Evolutionary conservation across 2,888 invertebrate species (phyloP).

Genomic region (Argynnis bischoffii): DNA sequence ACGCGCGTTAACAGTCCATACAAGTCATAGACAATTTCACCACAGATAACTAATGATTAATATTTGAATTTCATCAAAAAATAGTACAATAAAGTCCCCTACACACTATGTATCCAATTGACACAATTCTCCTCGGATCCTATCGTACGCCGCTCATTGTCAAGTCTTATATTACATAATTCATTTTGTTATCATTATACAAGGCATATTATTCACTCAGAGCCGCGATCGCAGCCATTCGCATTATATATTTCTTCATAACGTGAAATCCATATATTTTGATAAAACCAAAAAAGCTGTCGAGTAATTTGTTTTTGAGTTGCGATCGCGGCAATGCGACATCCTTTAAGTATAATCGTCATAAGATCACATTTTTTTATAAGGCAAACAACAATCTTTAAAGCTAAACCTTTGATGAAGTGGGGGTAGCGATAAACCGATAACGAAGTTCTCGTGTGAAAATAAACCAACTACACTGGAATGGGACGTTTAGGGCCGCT

Average conservation of each 20-base stretch:
- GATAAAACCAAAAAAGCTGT: too few species aligned
- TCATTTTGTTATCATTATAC: conserved; percentile 78
- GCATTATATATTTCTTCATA: background rate
- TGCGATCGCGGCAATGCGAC: conserved; percentile 59
- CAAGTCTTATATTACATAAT: conserved; percentile 78
- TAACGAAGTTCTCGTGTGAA: conserved; percentile 53
- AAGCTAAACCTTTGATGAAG: conserved; percentile 78
- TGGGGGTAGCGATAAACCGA: conserved; percentile 60
- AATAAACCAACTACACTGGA: conserved; percentile 47
- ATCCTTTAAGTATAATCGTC: conserved; percentile 77
- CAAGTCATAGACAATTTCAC: conserved; percentile 7
- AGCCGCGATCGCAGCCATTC: conserved; percentile 53
- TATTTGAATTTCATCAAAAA: conserved; percentile 1
- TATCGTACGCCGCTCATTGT: conserved; percentile 65
- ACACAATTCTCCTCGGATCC: conserved; percentile 62
- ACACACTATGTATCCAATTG: conserved; percentile 64
- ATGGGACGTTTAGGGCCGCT: conserved; percentile 52
- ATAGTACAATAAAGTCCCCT: conserved; percentile 58
- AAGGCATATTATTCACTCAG: conserved; percentile 73
- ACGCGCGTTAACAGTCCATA: too few species aligned
- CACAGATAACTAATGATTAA: too few species aligned
- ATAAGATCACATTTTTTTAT: conserved; percentile 81
- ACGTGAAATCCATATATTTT: background rate
- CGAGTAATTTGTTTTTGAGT: conserved; percentile 27
- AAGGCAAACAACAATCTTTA: conserved; percentile 82